Evolutionary conservation across 2,888 invertebrate species (phyloP), one percentile per base, ranked within the genome.

Genomic region (Muscina levida): DNA sequence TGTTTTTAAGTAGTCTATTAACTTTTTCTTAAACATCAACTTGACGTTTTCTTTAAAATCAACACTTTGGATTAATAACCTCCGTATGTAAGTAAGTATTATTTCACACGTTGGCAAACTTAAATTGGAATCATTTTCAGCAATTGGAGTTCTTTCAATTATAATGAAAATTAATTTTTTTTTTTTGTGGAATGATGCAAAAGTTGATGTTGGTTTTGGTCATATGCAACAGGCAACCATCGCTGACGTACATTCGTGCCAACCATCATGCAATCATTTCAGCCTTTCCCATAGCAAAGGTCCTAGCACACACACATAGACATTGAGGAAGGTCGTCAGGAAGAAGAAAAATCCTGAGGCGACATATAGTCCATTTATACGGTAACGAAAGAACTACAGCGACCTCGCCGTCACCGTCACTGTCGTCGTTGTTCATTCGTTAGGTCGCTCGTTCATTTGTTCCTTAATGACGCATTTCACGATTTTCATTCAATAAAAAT

Each of bases 171-270:
- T n/a, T 37, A 10, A 37, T 37, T 37, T 37, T 37, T 37, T 37
- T 37, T 37, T 37, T 37, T 37, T 37, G 4, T 44, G n/a, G n/a
- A 4, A 4, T 44, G 44, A 26, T 31, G 31, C n/a, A n/a, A 31
- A 5, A 53, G 1, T 13, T 56, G 24, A 6, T 10, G 15, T 22
- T 62, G 24, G 13, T 13, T 22, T 53, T n/a, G n/a, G n/a, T 62
- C 53, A 71, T 53, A 57, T 70, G 59, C 59, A 62, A 75, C 75
- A 75, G 75, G 75, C 57, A 62, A 62, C 51, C 17, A 48, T 15
- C 42, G 62, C 62, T 62, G 62, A 62, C 62, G 62, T 62, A 62
- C 42, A 42, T 31, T 31, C 31, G 8, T 42, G 62, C 22, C 62
- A 62, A 8, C 37, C 59, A n/a, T n/a, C n/a, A 59, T 39, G 19